Evolutionary conservation across 2,888 invertebrate genomes (phyloP), one percentile per base, ranked within the genome.

Genomic region (Drosophila neotestacea): DNA sequence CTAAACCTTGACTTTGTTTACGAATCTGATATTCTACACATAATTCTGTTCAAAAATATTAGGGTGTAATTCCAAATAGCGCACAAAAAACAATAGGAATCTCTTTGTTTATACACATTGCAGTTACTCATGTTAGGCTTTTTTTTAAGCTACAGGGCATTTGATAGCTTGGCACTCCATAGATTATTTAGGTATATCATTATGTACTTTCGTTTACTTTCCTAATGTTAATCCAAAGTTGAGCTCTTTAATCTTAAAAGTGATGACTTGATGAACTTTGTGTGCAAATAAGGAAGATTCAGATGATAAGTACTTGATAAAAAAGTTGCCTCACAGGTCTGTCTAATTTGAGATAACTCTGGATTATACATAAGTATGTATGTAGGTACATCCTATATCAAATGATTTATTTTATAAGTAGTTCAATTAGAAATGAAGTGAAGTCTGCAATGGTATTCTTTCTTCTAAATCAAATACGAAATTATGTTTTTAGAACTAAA

Each of bases 231-330:
- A 48, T 34, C 11, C 48, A 30, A 48, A 48, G 4, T 16, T 16
- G 32, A 32, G 32, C 47, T 13, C 30, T 6, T 48, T 48, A 34
- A 11, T 13, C 16, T 32, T 5, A 16, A 16, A 4, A 30, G 13
- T 30, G 47, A n/a, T 47, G 46, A 42, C 22, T 42, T 42, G 44
- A 7, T 27, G 11, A 44, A 28, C 27, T 32, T 48, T 16, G 48
- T 32, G 32, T 16, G 30, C 48, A 32, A 48, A 48, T 44, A 44
- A 28, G 4, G 6, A 22, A 27, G 42, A 42, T 27, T 42, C 22
- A 27, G 2, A 2, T 42, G 42, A 6, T 22, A 44, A 44, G 44
- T 27, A 22, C 27, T 44, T 44, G 27, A 27, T 22, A 22, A 44
- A 6, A 11, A 42, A 42, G 2, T 10, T 2, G 10, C 10, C 16